Conservation (phyloP, 2,888 invertebrate species). For the Metacarcinus magister region DNA sequence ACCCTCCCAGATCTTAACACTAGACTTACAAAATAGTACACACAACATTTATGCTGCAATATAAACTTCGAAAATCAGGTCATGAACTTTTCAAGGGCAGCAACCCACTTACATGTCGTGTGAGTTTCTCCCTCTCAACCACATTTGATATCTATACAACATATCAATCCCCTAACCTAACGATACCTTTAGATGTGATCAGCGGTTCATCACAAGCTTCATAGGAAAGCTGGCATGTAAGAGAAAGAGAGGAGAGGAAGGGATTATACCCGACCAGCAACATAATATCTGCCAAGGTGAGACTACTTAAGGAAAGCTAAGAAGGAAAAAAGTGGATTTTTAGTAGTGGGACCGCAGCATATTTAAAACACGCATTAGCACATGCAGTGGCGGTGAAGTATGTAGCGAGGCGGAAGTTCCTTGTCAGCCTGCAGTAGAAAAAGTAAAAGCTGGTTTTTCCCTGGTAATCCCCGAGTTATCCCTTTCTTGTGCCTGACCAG, state of each 20-base stretch:
- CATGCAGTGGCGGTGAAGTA: neutral
- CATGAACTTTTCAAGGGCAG: conserved; percentile 34
- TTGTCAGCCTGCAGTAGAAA: neutral
- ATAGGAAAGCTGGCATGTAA: neutral
- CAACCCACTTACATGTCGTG: neutral
- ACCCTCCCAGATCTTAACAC: neutral
- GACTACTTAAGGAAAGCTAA: neutral
- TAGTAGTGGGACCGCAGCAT: neutral
- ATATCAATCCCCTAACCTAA: neutral
- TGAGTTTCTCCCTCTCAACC: neutral
- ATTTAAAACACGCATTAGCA: neutral
- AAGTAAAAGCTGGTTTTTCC: neutral
- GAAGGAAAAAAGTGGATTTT: neutral
- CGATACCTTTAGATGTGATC: neutral
- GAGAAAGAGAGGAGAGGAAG: neutral
- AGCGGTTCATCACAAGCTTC: neutral
- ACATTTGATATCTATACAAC: neutral
- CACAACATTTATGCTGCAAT: neutral
- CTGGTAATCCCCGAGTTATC: neutral
- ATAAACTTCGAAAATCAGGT: neutral
- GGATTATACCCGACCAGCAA: neutral
- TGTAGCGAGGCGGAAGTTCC: neutral
- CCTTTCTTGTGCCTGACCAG: neutral
- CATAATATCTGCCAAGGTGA: neutral
- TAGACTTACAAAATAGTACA: neutral